phyloP scores from a whole-genome alignment of 2,113 vertebrate genomes.

The Callocephalon fimbriatum region DNA sequence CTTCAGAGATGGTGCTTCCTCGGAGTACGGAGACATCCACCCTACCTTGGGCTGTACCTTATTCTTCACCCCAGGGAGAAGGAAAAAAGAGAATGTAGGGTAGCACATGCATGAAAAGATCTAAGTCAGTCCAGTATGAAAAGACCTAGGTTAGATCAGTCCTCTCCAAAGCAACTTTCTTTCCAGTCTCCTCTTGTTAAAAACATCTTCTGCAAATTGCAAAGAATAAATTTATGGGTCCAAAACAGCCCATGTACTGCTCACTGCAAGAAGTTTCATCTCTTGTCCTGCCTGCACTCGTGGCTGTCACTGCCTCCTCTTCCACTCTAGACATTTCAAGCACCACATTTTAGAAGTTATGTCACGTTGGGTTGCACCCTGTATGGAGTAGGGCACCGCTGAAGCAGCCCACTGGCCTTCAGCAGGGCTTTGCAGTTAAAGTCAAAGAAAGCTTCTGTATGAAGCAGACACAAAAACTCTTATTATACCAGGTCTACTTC shows the following conservation, averaged over 20 bases:
- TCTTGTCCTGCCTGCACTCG: fast-evolving
- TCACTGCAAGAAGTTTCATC: fast-evolving
- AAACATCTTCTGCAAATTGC: background rate
- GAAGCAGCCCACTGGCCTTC: background rate
- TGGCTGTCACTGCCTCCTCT: background rate
- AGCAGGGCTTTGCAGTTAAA: background rate
- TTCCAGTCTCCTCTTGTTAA: background rate
- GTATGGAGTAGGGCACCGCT: fast-evolving
- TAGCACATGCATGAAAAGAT: fast-evolving
- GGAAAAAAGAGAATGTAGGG: background rate
- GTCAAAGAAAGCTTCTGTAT: background rate
- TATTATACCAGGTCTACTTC: background rate
- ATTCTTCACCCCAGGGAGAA: fast-evolving
- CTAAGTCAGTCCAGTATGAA: fast-evolving
- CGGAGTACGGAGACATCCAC: fast-evolving
- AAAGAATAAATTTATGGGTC: background rate
- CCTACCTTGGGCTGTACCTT: background rate
- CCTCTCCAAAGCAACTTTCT: background rate
- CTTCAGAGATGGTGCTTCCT: background rate
- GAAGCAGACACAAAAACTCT: background rate
- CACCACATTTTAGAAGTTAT: background rate
- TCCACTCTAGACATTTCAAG: background rate
- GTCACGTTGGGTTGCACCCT: fast-evolving
- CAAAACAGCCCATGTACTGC: background rate
- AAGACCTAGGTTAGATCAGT: background rate